Evolutionary conservation across 1,140 invertebrate species (phyloP).

Genomic region (Listronotus oregonensis): DNA sequence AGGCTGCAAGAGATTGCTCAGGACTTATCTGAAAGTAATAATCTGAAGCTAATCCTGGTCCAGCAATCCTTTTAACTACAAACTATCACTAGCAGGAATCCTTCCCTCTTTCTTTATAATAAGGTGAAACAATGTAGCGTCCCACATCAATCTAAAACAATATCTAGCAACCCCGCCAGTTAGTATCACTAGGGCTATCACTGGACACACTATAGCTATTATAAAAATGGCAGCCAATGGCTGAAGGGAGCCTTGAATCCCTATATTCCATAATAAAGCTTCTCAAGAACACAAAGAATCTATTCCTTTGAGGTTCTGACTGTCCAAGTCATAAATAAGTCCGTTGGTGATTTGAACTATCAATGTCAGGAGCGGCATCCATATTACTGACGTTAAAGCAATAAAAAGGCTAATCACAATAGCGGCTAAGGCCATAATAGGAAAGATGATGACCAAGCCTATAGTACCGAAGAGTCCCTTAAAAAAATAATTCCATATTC

Average conservation of each 20-base stretch:
- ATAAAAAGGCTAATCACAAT: constrained; percentile 72
- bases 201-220: constrained; percentile 78
- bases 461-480: constrained; percentile 86
- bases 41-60: constrained; percentile 88
- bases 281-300: constrained; percentile 78
- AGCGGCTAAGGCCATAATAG: constrained; percentile 70
- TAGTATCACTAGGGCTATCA: constrained; percentile 71
- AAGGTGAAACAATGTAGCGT: constrained; percentile 80
- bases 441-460: constrained; percentile 77
- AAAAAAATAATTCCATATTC: constrained; percentile 88
- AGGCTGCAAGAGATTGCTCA: constrained; percentile 88
- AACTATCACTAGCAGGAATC: constrained; percentile 87
- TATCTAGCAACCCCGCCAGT: constrained; percentile 78
- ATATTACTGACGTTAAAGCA: constrained; percentile 75
- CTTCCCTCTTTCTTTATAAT: constrained; percentile 87
- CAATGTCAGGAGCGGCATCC: constrained; percentile 80
- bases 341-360: constrained; percentile 75
- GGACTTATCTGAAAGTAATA: constrained; percentile 84
- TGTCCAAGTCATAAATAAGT: constrained; percentile 84
- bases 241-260: constrained; percentile 79
- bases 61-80: constrained; percentile 83
- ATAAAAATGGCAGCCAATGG: constrained; percentile 77
- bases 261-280: constrained; percentile 81
- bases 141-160: constrained; percentile 79
- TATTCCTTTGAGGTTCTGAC: constrained; percentile 74